Base-by-base conservation (phyloP, 2,797 vertebrate species). In the Typhlichthys eigenmanni region DNA sequence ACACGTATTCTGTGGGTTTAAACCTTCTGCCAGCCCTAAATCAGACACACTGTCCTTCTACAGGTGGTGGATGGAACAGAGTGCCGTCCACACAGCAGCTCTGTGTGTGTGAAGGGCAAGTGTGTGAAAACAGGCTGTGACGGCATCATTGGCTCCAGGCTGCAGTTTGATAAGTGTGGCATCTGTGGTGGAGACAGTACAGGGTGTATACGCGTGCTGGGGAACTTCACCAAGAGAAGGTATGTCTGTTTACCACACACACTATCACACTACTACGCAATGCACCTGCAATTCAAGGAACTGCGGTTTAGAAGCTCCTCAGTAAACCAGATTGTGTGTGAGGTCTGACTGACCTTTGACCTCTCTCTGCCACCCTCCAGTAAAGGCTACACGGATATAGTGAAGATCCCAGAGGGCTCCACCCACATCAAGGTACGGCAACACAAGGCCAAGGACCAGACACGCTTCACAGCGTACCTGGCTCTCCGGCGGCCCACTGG, bases 371-470 rank as follows among this genome's bases (percentile, higher is more conserved):
- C 47, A 13, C 29, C 38, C 12, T 74, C 64, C 75, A 99, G 97
- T 85, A 98, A 98, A 79, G 97, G 97, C 74, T 99, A 99, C 88
- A 99, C 96, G 0, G 97, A 99, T 0, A 92, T 99, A 46, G 96
- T 98, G 75, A 96, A 95, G 88, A 96, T 99, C 74, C 97, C 97
- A 0, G 92, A 93, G 59, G 97, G 97, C 14, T 96, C 96, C 1
- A 98, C 96, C 0, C 96, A 98, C 75, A 92, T 99, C 71, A 98
- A 98, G 84, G 93, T 99, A 14, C 93, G 95, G n/a, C 97, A 98
- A 83, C 94, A 97, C 92, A 98, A 96, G 85, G 80, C 90, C 60
- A 97, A 96, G 89, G 96, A 96, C 70, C 95, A 98, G 91, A 93
- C 90, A 45, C 92, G 95, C 66, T 96, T 95, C 89, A 95, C 93